Conservation (phyloP, 1,140 invertebrate species). For the Thalassaphorura encarpata region DNA sequence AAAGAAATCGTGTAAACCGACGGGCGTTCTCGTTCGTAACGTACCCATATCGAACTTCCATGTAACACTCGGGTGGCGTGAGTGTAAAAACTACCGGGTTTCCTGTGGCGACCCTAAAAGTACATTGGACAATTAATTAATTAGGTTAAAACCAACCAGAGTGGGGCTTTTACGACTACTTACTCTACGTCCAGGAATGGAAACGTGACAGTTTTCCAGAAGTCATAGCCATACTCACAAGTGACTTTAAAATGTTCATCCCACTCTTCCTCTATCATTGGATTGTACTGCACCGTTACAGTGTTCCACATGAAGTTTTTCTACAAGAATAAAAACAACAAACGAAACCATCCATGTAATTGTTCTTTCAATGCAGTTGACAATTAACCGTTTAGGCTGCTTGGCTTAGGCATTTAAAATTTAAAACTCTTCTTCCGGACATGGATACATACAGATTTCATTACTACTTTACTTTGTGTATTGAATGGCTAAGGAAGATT, state of each 20-base stretch:
- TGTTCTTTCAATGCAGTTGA: too few species aligned
- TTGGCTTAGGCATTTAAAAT: too few species aligned
- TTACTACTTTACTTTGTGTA: too few species aligned
- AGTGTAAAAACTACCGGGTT: conserved; percentile 89
- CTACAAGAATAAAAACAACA: conserved; percentile 39
- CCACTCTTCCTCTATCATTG: conserved; percentile 84
- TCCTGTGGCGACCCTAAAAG: conserved; percentile 68
- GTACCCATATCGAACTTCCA: conserved; percentile 89
- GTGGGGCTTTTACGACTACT: conserved; percentile 42
- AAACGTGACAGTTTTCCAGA: conserved; percentile 93
- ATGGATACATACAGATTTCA: too few species aligned
- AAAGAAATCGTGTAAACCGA: too few species aligned
- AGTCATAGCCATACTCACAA: conserved; percentile 91
- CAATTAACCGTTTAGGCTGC: too few species aligned
- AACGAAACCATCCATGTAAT: conserved; percentile 17
- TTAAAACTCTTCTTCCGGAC: too few species aligned
- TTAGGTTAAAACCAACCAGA: neutral
- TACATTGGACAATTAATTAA: neutral
- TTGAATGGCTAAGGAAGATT: too few species aligned
- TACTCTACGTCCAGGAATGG: conserved; percentile 89
- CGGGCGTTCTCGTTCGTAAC: too few species aligned
- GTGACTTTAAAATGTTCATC: conserved; percentile 95
- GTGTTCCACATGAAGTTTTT: conserved; percentile 96
- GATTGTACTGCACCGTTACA: conserved; percentile 86
- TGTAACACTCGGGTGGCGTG: conserved; percentile 85